Evolutionary conservation across 92 coral and sea anemone genomes (phyloP).

Genomic region (Palythoa grandis): DNA sequence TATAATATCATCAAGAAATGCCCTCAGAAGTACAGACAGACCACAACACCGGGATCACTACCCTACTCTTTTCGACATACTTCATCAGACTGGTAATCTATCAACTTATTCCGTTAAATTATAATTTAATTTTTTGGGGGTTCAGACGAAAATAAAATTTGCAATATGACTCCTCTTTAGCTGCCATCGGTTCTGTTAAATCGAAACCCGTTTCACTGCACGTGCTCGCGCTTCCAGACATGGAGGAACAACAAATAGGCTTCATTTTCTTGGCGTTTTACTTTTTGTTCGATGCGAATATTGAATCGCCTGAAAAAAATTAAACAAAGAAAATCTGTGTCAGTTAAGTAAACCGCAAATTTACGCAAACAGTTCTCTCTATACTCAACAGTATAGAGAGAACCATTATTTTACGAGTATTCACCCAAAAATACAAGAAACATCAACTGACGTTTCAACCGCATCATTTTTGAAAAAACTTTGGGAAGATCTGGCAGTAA

Average conservation of each 20-base stretch:
- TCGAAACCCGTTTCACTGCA: constrained; percentile 14
- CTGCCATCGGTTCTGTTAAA: constrained; percentile 11
- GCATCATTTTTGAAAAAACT: constrained; percentile 1
- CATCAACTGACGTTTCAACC: constrained; percentile 24
- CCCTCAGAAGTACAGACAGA: no score
- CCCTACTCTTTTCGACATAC: no score
- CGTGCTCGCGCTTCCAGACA: no score
- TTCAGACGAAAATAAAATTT: constrained; percentile 11
- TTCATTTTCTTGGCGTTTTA: constrained; percentile 9
- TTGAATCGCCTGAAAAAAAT: neutral
- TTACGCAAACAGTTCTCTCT: neutral
- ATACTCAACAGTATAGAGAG: constrained; percentile 17
- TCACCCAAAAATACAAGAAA: constrained; percentile 11
- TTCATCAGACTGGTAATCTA: constrained; percentile 12
- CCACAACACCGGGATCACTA: no score
- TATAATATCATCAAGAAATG: no score
- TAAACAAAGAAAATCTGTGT: neutral
- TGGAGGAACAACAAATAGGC: neutral
- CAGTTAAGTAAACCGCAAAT: neutral
- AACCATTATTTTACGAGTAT: constrained; percentile 18
- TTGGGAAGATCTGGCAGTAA: constrained; percentile 21
- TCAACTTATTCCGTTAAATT: constrained; percentile 23
- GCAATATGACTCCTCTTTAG: constrained; percentile 20
- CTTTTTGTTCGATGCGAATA: constrained; percentile 5
- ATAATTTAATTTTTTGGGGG: constrained; percentile 15